phyloP scores from a whole-genome alignment of 2,888 invertebrate genomes.

The Caenorhabditis sp. region DNA sequence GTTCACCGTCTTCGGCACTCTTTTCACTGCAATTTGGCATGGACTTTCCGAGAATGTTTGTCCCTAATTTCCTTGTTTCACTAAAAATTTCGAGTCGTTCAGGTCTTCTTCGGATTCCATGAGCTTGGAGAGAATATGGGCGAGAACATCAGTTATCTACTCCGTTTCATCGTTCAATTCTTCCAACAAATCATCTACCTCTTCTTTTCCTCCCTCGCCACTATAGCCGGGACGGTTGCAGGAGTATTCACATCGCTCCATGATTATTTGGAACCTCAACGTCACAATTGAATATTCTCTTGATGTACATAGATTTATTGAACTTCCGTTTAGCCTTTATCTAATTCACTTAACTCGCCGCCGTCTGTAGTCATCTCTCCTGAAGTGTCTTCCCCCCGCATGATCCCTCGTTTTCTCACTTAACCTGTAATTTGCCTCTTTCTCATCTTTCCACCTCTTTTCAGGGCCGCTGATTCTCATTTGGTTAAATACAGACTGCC shows the following conservation, averaged over 20 bases:
- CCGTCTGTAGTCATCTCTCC: conserved; percentile 14
- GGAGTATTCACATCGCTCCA: conserved; percentile 32
- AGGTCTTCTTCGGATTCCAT: conserved; percentile 56
- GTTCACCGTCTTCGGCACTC: conserved; percentile 58
- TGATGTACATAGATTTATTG: too few relatives aligned
- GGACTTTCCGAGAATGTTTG: conserved; percentile 57
- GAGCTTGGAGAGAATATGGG: conserved; percentile 61
- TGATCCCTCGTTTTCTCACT: conserved; percentile 11
- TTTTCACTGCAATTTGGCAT: conserved; percentile 57
- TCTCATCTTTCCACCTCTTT: conserved; percentile 24
- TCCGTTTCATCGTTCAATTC: conserved; percentile 54
- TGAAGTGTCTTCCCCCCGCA: conserved; percentile 31
- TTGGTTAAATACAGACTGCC: conserved; percentile 36
- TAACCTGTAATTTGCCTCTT: conserved; percentile 8
- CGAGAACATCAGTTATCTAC: conserved; percentile 56
- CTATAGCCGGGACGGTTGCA: conserved; percentile 37
- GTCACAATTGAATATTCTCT: too few relatives aligned
- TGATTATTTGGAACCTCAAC: conserved; percentile 39
- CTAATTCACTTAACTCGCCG: not conserved
- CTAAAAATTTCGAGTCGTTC: conserved; percentile 12
- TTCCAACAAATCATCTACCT: conserved; percentile 51
- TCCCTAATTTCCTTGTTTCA: not conserved
- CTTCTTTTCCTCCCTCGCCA: conserved; percentile 37
- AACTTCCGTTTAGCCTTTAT: not conserved
- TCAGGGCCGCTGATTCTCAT: conserved; percentile 44